A percentile compares a stretch with the other conserved stretches of the same genome.
Evolutionary conservation across 2,888 invertebrate species (phyloP).

Genomic region (Mamestra brassicae): DNA sequence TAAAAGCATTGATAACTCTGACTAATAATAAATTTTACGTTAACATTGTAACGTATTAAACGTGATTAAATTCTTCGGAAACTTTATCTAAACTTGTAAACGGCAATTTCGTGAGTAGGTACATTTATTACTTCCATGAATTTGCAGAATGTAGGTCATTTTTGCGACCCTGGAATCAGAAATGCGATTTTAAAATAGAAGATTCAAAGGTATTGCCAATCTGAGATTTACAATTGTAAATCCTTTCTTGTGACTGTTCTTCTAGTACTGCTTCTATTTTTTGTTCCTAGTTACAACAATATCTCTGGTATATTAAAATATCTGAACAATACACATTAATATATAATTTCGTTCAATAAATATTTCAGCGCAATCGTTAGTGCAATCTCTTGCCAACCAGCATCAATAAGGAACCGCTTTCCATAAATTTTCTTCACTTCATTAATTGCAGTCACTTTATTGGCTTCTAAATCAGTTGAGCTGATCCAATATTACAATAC

Average conservation of each 20-base stretch:
- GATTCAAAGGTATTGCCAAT: not conserved
- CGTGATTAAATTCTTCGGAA: not conserved
- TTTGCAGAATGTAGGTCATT: not conserved
- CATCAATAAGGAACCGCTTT: not conserved
- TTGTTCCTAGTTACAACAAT: not conserved
- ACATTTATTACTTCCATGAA: not conserved
- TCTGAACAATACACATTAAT: no score
- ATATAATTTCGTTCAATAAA: no score
- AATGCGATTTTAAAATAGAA: not conserved
- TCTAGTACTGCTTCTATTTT: not conserved
- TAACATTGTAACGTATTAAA: not conserved
- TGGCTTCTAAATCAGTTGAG: conserved; percentile 27
- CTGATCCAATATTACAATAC: conserved; percentile 5
- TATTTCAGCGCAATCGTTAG: conserved; percentile 10
- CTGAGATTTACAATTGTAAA: not conserved
- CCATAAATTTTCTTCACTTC: conserved; percentile 28
- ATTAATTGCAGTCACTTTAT: conserved; percentile 1
- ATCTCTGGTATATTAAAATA: no score
- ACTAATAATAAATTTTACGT: conserved; percentile 2
- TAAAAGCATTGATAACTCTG: not conserved
- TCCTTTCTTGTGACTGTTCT: not conserved
- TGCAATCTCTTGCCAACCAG: conserved; percentile 9
- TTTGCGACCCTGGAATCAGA: not conserved
- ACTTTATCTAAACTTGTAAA: conserved; percentile 4
- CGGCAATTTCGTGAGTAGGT: not conserved